Percentiles rank a stretch among this genome's conserved stretches.
Conservation (phyloP, 2,888 invertebrate species). For the Hypomecis punctinalis region DNA sequence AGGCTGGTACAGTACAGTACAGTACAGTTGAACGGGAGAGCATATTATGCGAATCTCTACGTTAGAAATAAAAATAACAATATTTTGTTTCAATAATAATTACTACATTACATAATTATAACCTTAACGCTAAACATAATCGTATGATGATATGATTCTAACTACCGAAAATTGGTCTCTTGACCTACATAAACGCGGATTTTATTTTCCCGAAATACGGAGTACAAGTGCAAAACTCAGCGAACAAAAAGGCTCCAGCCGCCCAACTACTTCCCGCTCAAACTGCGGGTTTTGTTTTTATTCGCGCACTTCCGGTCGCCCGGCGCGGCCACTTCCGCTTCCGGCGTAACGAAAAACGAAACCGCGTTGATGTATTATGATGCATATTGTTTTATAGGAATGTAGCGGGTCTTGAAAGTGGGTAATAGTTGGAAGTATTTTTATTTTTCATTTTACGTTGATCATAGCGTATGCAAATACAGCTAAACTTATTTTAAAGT, state of each 20-base stretch:
- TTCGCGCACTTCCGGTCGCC: constrained; percentile 25
- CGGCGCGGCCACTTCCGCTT: constrained; percentile 25
- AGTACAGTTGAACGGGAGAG: too few relatives aligned
- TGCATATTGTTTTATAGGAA: not conserved
- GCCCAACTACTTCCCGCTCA: constrained; percentile 22
- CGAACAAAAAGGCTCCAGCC: constrained; percentile 20
- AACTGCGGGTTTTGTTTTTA: constrained; percentile 34
- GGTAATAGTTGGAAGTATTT: too few relatives aligned
- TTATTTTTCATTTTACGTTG: too few relatives aligned
- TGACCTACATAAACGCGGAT: not conserved
- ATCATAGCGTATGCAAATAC: too few relatives aligned
- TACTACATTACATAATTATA: too few relatives aligned
- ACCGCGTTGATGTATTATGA: constrained; percentile 18
- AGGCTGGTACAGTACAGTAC: too few relatives aligned
- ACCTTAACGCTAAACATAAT: too few relatives aligned
- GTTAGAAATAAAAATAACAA: too few relatives aligned
- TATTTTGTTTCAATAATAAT: too few relatives aligned
- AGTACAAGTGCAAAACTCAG: constrained; percentile 7
- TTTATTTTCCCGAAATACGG: not conserved
- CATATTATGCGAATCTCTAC: too few relatives aligned
- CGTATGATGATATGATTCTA: too few relatives aligned
- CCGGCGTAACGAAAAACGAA: constrained; percentile 18
- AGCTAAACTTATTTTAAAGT: too few relatives aligned
- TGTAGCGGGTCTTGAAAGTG: not conserved
- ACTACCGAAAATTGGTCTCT: not conserved